Conservation (phyloP, 30 jellyfish, hydroid and myxozoan species). For the Turritopsis rubra region DNA sequence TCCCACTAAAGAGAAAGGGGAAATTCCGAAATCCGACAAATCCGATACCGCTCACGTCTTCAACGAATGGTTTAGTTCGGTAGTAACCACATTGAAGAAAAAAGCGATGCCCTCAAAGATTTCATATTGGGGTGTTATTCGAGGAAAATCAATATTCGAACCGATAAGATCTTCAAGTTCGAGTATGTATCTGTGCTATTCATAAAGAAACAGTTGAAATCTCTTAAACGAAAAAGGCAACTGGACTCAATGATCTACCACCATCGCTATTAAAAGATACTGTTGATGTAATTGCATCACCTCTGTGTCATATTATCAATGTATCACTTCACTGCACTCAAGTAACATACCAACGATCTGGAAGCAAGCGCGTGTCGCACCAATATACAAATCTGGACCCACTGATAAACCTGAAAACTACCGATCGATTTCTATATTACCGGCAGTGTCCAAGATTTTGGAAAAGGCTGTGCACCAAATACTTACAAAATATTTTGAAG, state of each 20-base stretch:
- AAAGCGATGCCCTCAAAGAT: background rate
- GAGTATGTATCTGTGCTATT: background rate
- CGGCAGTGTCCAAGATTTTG: background rate
- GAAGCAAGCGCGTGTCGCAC: background rate
- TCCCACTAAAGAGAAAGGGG: background rate
- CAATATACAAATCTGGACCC: background rate
- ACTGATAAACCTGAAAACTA: background rate
- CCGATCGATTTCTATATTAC: background rate
- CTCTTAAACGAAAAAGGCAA: background rate
- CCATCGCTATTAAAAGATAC: background rate
- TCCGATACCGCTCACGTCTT: background rate
- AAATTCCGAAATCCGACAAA: background rate
- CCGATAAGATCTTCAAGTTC: background rate
- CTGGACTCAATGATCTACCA: background rate
- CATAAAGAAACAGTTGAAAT: background rate
- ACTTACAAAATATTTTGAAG: background rate
- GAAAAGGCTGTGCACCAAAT: background rate
- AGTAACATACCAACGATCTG: background rate
- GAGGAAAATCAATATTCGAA: background rate
- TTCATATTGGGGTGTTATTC: background rate
- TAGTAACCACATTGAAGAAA: background rate
- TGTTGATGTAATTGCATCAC: background rate
- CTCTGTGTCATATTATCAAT: background rate
- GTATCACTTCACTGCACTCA: background rate
- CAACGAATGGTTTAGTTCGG: background rate